A percentile compares a stretch with the other conserved stretches of the same genome.
These are phyloP conservation scores for Oxyteleia sp. DNA, from an alignment of 2,888 invertebrate genomes.

Conservation along the genomic window DNA sequence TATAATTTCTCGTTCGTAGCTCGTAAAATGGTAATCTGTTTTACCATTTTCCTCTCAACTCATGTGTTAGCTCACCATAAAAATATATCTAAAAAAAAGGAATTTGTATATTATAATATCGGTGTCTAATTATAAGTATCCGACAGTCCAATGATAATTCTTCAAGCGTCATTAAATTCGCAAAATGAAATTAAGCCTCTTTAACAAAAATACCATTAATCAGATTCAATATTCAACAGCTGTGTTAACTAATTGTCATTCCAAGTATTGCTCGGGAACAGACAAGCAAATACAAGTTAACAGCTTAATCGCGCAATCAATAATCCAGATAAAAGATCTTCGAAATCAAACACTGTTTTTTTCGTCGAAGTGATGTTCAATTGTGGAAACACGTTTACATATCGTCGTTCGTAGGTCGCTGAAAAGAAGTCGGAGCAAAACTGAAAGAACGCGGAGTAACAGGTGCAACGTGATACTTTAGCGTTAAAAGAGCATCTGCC, in stretches of 20 bases:
- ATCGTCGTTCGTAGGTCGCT: conserved; percentile 49
- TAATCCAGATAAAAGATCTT: conserved; percentile 67
- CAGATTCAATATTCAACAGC: conserved; percentile 60
- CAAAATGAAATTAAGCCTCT: conserved; percentile 50
- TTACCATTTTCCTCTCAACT: neutral
- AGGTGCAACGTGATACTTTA: conserved; percentile 68
- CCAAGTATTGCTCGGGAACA: conserved; percentile 62
- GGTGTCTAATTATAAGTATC: conserved; percentile 31
- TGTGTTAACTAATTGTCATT: conserved; percentile 72
- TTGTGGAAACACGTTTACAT: conserved; percentile 47
- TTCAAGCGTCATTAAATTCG: conserved; percentile 61
- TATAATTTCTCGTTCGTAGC: conserved; percentile 13
- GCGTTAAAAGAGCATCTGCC: conserved; percentile 69
- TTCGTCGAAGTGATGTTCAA: conserved; percentile 30
- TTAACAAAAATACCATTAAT: conserved; percentile 63
- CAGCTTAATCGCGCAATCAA: conserved; percentile 70
- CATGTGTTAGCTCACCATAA: neutral
- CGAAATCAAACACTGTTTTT: conserved; percentile 47
- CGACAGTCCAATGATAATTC: conserved; percentile 40
- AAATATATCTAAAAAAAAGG: neutral
- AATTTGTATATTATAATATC: conserved; percentile 7
- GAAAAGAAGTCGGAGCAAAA: conserved; percentile 43
- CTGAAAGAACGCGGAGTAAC: conserved; percentile 54
- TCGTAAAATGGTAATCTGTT: neutral
- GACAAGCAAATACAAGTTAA: conserved; percentile 69